Evolutionary conservation across 2,888 invertebrate genomes (phyloP).

Genomic region (Ormyrus labotus): DNA sequence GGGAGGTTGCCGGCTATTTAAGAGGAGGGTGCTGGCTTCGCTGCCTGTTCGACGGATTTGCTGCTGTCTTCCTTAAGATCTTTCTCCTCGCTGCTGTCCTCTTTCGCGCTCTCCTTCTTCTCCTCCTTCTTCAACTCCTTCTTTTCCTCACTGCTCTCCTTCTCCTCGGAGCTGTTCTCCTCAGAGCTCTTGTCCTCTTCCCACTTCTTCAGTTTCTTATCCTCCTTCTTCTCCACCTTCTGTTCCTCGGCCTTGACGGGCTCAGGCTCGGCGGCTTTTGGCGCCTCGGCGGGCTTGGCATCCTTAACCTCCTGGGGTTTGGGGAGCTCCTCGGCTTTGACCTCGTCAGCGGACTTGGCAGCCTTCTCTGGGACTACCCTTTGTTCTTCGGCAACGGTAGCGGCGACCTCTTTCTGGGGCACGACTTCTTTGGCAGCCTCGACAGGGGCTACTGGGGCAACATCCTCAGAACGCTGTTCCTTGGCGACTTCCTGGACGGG

Average conservation of each 20-base stretch:
- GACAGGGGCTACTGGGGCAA: constrained; percentile 30
- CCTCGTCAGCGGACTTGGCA: constrained; percentile 64
- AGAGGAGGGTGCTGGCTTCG: constrained; percentile 61
- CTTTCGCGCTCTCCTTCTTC: constrained; percentile 56
- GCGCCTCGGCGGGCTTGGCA: constrained; percentile 55
- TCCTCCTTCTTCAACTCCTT: constrained; percentile 56
- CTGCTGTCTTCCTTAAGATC: constrained; percentile 58
- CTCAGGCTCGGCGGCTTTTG: constrained; percentile 10
- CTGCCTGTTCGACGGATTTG: constrained; percentile 56
- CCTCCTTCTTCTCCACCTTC: constrained; percentile 26
- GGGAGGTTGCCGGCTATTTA: constrained; percentile 59
- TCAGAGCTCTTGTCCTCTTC: constrained; percentile 3
- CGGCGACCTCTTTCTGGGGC: constrained; percentile 53
- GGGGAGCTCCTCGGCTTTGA: constrained; percentile 73
- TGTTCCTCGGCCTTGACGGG: constrained; percentile 55
- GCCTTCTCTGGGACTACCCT: constrained; percentile 52
- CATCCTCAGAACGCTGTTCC: constrained; percentile 45
- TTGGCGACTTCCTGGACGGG: constrained; percentile 36
- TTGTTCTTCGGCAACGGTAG: constrained; percentile 45
- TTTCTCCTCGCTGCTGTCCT: constrained; percentile 55
- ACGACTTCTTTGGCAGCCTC: constrained; percentile 4
- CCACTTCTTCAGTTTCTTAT: constrained; percentile 1
- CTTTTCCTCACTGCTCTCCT: constrained; percentile 56
- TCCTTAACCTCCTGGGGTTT: constrained; percentile 70
- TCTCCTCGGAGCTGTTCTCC: constrained; percentile 60